Evolutionary conservation across 2,113 vertebrate species (phyloP).

Genomic region (Ctenomys sociabilis): DNA sequence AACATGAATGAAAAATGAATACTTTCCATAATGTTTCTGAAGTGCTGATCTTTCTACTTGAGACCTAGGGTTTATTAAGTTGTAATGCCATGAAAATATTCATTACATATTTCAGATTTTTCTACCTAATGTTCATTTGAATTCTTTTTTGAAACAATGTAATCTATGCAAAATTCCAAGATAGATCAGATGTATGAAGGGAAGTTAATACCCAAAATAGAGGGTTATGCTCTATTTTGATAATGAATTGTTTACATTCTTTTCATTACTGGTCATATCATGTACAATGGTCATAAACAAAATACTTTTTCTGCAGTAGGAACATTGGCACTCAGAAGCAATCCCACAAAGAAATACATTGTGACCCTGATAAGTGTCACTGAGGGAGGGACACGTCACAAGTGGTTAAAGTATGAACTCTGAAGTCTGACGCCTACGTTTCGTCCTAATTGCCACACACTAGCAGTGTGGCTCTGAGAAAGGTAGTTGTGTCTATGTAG

Average conservation of each 20-base stretch:
- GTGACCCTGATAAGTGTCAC: neutral
- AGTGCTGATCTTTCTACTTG: constrained; percentile 59
- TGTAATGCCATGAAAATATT: constrained; percentile 54
- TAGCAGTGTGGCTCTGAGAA: neutral
- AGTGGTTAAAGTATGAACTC: neutral
- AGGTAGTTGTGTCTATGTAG: neutral
- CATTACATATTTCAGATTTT: constrained; percentile 51
- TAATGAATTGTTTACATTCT: neutral
- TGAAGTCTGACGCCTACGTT: neutral
- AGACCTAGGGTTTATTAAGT: constrained; percentile 54
- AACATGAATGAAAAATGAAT: constrained; percentile 68
- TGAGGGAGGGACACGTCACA: neutral
- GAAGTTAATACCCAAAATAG: constrained; percentile 20
- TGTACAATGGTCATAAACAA: neutral
- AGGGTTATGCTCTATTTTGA: neutral
- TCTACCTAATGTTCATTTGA: neutral
- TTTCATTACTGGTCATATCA: neutral
- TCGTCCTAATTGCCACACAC: rapidly evolving
- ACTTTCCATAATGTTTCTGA: constrained; percentile 60
- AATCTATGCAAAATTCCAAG: neutral
- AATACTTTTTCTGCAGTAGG: neutral
- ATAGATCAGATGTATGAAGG: neutral
- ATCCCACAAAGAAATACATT: neutral
- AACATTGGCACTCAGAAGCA: neutral
- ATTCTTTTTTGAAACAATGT: constrained; percentile 43